These are phyloP conservation scores for Chlamydotis undulata DNA, from an alignment of 2,113 vertebrate genomes.

Conservation along the genomic window DNA sequence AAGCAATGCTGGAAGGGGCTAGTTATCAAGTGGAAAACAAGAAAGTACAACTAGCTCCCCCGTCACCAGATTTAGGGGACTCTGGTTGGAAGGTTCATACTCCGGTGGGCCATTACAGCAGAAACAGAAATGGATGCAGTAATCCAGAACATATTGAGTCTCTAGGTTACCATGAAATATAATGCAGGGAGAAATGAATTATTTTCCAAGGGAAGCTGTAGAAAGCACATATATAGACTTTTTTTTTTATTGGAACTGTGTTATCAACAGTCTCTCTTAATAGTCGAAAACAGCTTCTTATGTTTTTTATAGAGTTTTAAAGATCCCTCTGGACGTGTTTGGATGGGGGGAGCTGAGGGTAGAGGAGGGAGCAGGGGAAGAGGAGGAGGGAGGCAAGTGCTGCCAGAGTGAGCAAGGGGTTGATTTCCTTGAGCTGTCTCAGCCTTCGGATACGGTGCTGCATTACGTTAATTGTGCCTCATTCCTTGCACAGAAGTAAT, in stretches of 20 bases:
- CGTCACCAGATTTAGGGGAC: slow-evolving; percentile 72
- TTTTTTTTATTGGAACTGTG: slow-evolving; percentile 73
- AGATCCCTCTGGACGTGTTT: slow-evolving; percentile 37
- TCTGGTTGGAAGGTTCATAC: slow-evolving; percentile 71
- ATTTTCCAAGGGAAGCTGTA: slow-evolving; percentile 70
- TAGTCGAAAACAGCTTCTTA: slow-evolving; percentile 71
- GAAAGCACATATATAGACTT: slow-evolving; percentile 67
- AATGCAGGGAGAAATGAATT: slow-evolving; percentile 75
- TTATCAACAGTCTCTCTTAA: slow-evolving; percentile 73
- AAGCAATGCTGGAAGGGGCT: slow-evolving; percentile 75
- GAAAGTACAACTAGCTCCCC: slow-evolving; percentile 69
- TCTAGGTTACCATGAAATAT: slow-evolving; percentile 77
- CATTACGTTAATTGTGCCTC: not conserved
- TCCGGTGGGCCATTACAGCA: slow-evolving; percentile 69
- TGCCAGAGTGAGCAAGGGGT: accelerated
- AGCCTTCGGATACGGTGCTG: not conserved
- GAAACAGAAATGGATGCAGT: slow-evolving; percentile 76
- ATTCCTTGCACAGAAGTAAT: not conserved
- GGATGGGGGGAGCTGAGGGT: not conserved
- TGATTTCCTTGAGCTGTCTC: not conserved
- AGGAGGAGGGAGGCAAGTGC: not conserved
- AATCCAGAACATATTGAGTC: slow-evolving; percentile 77
- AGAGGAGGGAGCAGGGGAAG: not conserved
- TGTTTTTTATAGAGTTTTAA: slow-evolving; percentile 74
- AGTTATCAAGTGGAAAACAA: slow-evolving; percentile 77